Base-by-base conservation (phyloP, 2,888 invertebrate genomes). In the Acanthosepion pharaonis region DNA sequence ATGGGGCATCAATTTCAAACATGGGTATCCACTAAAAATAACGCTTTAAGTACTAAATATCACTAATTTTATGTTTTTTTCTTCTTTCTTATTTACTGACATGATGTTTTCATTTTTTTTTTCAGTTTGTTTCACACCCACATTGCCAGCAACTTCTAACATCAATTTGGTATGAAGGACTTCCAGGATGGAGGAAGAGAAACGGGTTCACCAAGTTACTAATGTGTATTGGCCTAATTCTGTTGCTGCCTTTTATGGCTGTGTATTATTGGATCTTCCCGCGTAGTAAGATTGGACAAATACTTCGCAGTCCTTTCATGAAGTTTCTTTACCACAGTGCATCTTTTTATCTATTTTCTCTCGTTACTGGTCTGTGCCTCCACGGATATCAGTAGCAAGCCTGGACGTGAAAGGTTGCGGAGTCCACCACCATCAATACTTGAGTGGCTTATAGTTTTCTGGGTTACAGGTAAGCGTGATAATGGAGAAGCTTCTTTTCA, bases 261-360 rank as follows among this genome's bases (percentile, higher is more conserved):
- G 96, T 97, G 20, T 97, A 97, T 96, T 98, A 98, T 95, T 96
- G 98, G 94, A 96, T 98, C 94, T 97, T 97, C 95, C 98, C 98
- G 6, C 97, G 97, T 93, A 97, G 97, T 94, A 96, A 97, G 94
- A 96, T 98, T 51, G 98, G 98, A 9, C 97, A 97, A 95, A 97
- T 98, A 91, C 97, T 98, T 9, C 97, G 98, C 20, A 98, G 97
- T 91, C 98, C 98, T 0, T 98, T 98, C 97, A 98, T 98, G 98
- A 98, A 98, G 97, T 98, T 98, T 96, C 97, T 98, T 95, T 98
- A 98, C 96, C 98, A 98, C 97, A 97, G 97, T 96, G 98, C 98
- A 92, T 98, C 98, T n/a, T 98, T 98, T n/a, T n/a, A n/a, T n/a
- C n/a, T n/a, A n/a, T 94, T 98, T 98, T 96, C 97, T 98, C 78